These are phyloP conservation scores for Sebastes hubbsi DNA, from an alignment of 2,797 vertebrate species.

Conservation along the genomic window DNA sequence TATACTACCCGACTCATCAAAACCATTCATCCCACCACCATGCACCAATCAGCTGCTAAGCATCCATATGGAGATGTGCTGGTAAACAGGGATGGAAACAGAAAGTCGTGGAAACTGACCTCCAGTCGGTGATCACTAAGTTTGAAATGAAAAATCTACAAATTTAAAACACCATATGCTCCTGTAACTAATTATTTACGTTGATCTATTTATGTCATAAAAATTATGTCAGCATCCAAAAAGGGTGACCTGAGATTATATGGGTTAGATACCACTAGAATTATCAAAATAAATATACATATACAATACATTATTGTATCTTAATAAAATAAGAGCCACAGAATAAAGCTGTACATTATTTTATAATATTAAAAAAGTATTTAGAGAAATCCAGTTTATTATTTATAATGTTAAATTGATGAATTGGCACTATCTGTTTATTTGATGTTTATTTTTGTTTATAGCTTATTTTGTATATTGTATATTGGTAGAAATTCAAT, in stretches of 20 bases:
- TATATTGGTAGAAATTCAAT: too few relatives aligned
- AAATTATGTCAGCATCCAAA: constrained; percentile 3
- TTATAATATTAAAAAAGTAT: not conserved
- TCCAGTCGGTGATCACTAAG: constrained; percentile 16
- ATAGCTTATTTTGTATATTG: too few relatives aligned
- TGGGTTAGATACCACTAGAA: not conserved
- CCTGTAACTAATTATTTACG: constrained; percentile 22
- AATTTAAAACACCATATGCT: constrained; percentile 40
- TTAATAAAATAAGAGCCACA: not conserved
- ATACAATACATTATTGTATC: not conserved
- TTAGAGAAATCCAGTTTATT: not conserved
- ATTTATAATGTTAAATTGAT: not conserved
- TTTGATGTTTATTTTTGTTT: too few relatives aligned
- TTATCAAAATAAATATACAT: not conserved
- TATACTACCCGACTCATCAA: constrained; percentile 70
- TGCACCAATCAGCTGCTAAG: constrained; percentile 75
- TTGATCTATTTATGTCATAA: constrained; percentile 24
- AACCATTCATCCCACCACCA: constrained; percentile 69
- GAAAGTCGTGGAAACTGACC: constrained; percentile 31
- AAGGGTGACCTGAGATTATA: not conserved
- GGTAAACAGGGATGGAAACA: constrained; percentile 16
- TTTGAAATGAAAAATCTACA: constrained; percentile 16
- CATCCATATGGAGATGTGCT: constrained; percentile 72
- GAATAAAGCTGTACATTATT: not conserved
- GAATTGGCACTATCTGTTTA: not conserved